phyloP scores from a whole-genome alignment of 1,140 invertebrate species.

The Achroia grisella region DNA sequence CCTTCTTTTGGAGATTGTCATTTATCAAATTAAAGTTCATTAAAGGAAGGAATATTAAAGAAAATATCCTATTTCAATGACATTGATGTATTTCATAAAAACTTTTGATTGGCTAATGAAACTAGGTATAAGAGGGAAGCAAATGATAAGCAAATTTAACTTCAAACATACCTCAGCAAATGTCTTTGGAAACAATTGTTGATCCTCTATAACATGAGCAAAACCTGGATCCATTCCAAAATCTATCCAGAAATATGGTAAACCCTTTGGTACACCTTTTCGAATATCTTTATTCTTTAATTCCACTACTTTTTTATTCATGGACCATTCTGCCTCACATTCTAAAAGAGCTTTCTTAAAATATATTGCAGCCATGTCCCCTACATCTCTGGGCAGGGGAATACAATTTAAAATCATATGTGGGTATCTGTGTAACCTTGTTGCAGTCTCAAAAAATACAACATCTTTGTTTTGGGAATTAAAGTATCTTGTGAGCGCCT shows the following conservation, averaged over 20 bases:
- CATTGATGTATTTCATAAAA: too few species aligned
- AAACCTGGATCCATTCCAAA: conserved; percentile 94
- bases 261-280: conserved; percentile 90
- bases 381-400: conserved; percentile 86
- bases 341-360: conserved; percentile 98
- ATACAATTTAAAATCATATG: conserved; percentile 94
- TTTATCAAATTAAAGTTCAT: too few species aligned
- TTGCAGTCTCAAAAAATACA: conserved; percentile 94
- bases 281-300: conserved; percentile 84
- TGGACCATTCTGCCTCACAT: conserved; percentile 95
- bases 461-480: conserved; percentile 81
- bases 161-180: conserved; percentile 86
- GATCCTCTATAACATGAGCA: conserved; percentile 97
- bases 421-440: conserved; percentile 81
- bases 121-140: too few species aligned
- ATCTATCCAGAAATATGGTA: conserved; percentile 95
- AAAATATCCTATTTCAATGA: conserved; percentile 3
- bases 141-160: too few species aligned
- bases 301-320: conserved; percentile 96
- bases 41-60: conserved; percentile 1
- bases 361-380: conserved; percentile 93
- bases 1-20: too few species aligned
- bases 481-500: conserved; percentile 86
- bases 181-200: conserved; percentile 87
- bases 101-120: too few species aligned